These are phyloP conservation scores for Sciurus vulgaris DNA, from an alignment of 2,797 vertebrate genomes.

Conservation along the genomic window DNA sequence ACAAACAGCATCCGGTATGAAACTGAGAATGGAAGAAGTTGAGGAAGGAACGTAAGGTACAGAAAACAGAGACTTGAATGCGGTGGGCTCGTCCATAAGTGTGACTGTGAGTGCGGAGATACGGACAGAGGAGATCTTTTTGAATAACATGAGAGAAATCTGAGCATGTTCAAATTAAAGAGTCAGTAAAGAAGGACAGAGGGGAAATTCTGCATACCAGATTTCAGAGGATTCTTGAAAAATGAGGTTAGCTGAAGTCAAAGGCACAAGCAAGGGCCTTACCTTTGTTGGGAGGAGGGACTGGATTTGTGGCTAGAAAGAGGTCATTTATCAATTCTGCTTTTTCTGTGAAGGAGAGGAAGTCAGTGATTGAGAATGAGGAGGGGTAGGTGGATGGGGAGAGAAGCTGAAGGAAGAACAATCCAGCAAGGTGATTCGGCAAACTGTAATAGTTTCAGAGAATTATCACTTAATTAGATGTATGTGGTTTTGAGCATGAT, in stretches of 20 bases:
- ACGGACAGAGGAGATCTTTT: not conserved
- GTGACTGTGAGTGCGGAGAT: not conserved
- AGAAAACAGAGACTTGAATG: not conserved
- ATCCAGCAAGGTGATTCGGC: no score
- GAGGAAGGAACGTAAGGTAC: not conserved
- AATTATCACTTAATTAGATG: not conserved
- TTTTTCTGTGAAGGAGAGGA: not conserved
- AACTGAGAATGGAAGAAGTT: not conserved
- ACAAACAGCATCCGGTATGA: not conserved
- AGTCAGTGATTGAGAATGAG: not conserved
- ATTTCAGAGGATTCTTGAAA: not conserved
- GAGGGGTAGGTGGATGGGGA: not conserved
- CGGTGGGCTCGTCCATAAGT: not conserved
- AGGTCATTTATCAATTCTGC: not conserved
- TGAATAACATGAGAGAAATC: not conserved
- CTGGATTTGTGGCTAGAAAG: no score
- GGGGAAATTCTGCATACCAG: not conserved
- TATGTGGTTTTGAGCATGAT: not conserved
- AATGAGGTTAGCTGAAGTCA: no score
- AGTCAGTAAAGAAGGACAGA: not conserved
- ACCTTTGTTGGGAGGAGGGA: not conserved
- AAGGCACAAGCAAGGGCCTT: rapidly evolving
- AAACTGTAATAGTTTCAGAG: not conserved
- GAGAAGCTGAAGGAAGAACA: not conserved
- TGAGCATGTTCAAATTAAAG: not conserved